Conservation (phyloP, 2,888 invertebrate species). For the Pteria penguin region DNA sequence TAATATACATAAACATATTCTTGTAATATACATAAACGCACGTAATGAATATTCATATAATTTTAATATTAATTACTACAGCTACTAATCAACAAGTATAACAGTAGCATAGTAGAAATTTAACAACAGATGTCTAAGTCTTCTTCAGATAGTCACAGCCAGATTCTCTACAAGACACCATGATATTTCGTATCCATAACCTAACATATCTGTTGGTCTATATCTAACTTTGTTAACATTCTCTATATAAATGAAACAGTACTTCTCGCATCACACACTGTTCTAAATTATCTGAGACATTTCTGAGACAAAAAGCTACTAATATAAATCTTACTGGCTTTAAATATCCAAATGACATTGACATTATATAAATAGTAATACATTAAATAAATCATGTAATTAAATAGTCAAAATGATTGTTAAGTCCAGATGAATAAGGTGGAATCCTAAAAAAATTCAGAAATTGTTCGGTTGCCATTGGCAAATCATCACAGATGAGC, state of each 20-base stretch:
- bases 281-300: too few species aligned
- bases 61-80: background rate
- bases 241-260: too few species aligned
- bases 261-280: too few species aligned
- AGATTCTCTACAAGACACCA: too few species aligned
- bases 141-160: background rate
- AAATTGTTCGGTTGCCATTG: background rate
- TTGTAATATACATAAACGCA: background rate
- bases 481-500: background rate
- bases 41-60: background rate
- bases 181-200: too few species aligned
- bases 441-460: conserved; percentile 4
- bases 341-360: conserved; percentile 1
- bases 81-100: background rate
- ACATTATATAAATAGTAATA: background rate
- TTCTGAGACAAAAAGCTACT: too few species aligned
- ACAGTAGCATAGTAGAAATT: background rate
- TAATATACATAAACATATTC: conserved; percentile 1
- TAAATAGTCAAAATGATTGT: conserved; percentile 20
- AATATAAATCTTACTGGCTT: too few species aligned
- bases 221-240: too few species aligned
- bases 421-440: background rate
- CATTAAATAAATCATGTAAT: background rate
- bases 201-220: too few species aligned
- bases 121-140: background rate